Percentiles rank a stretch among this genome's conserved stretches.
Conservation (phyloP, 64 coral and sea anemone species). For the Porites australiensis region DNA sequence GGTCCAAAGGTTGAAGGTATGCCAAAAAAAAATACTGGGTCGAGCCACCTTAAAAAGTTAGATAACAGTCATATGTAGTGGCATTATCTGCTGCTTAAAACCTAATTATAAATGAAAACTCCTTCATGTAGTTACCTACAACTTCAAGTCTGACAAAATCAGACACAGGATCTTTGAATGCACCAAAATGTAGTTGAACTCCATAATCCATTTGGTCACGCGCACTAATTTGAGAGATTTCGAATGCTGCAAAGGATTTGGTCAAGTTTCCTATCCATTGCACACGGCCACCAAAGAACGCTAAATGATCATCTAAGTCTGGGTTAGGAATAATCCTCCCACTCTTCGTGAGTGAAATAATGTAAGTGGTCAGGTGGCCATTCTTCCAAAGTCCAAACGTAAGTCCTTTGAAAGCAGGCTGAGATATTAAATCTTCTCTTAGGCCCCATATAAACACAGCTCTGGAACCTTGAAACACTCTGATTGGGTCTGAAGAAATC, state of each 20-base stretch:
- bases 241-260: constrained; percentile 1
- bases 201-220: constrained; percentile 17
- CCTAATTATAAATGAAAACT: too few relatives aligned
- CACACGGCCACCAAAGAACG: neutral
- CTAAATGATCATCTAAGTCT: neutral
- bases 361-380: neutral
- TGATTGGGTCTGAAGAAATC: neutral
- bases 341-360: neutral
- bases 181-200: neutral
- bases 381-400: neutral
- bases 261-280: constrained; percentile 19
- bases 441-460: constrained; percentile 13
- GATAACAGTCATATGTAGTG: too few relatives aligned
- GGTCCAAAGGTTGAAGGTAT: too few relatives aligned
- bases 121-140: neutral
- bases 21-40: too few relatives aligned
- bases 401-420: constrained; percentile 4
- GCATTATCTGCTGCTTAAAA: too few relatives aligned
- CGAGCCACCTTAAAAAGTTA: too few relatives aligned
- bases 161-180: neutral
- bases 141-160: neutral
- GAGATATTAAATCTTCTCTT: neutral
- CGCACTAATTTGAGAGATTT: neutral
- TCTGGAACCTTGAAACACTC: neutral
- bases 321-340: neutral